Base-by-base conservation (phyloP, 1,140 invertebrate species). In the Brachystomella parvula region DNA sequence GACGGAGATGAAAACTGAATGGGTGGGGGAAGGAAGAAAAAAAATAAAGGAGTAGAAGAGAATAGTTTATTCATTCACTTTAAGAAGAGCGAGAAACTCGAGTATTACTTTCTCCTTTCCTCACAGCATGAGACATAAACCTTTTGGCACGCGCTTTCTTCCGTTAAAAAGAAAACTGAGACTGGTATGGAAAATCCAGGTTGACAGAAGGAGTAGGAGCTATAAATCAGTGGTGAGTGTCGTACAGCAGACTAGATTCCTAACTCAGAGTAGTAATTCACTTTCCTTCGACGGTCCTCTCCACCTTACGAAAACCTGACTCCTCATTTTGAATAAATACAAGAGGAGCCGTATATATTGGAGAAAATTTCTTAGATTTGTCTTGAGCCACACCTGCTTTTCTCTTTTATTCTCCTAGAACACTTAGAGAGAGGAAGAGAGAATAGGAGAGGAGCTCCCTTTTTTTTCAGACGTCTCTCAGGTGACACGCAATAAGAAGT, bases 181-280 rank as follows among this genome's bases (percentile, higher is more conserved):
- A 32, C 28, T 44, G 57, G 32, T 53, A 49, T 17, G 21, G 57
- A 56, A 29, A 30, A 49, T 64, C 49, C 61, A 57, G 61, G 63
- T 65, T 69, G 67, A 69, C 67, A 65, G 35, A 65, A 61, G 63
- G 57, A 63, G 64, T 69, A 17, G 49, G 49, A 26, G 64, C 67
- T 28, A 69, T 69, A 69, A 69, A 69, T 69, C 67, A 69, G 39
- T 39, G 32, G 56, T 47, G 64, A 69, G 63, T 63, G 67, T 69
- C 63, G 39, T 9, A 9, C n/a, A 44, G n/a, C 9, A 44, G 6
- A 39, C 19, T 9, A 39, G 35, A 39, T 39, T 39, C 26, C 49
- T 6, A 28, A 3, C 19, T 19, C 9, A 56, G 49, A 6, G 49
- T 6, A 12, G 26, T 56, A 19, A 56, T 56, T 28, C 26, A 9